Evolutionary conservation across 2,113 vertebrate species (phyloP).

Genomic region (Forbesichthys papilliferus): DNA sequence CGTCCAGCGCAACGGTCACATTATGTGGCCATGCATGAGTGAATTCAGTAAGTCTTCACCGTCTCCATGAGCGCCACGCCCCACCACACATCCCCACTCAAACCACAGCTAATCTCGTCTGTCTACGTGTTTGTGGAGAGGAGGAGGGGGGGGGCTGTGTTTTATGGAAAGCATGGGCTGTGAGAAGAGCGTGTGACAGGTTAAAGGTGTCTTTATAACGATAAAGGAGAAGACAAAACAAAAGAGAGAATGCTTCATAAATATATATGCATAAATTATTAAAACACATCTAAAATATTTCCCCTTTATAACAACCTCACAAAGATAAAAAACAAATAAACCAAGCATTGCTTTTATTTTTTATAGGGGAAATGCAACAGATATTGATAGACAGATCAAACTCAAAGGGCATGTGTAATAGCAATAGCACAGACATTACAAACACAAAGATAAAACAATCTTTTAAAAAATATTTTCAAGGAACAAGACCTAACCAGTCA

Average conservation of each 20-base stretch:
- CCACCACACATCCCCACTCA: slow-evolving; percentile 42
- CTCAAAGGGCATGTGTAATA: slow-evolving; percentile 58
- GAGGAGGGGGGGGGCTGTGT: background rate
- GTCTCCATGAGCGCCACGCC: slow-evolving; percentile 72
- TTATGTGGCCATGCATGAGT: slow-evolving; percentile 77
- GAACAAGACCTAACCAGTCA: too few relatives aligned
- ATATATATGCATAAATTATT: too few relatives aligned
- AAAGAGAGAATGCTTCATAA: too few relatives aligned
- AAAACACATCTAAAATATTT: too few relatives aligned
- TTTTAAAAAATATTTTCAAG: too few relatives aligned
- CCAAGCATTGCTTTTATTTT: slow-evolving; percentile 12
- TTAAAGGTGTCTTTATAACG: background rate
- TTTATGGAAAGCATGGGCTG: background rate
- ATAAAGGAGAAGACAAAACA: background rate
- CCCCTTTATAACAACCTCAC: too few relatives aligned
- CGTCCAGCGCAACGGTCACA: slow-evolving; percentile 81
- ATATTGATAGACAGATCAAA: slow-evolving; percentile 15
- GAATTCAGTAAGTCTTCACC: slow-evolving; percentile 74
- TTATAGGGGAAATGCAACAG: slow-evolving; percentile 32
- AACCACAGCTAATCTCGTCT: background rate
- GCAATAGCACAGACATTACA: slow-evolving; percentile 27
- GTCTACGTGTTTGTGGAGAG: too few relatives aligned
- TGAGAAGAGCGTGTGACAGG: background rate
- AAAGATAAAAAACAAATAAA: slow-evolving; percentile 5
- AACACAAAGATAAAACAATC: slow-evolving; percentile 7